phyloP scores from a whole-genome alignment of 1,140 invertebrate species.

The Polypedilum pembai region DNA sequence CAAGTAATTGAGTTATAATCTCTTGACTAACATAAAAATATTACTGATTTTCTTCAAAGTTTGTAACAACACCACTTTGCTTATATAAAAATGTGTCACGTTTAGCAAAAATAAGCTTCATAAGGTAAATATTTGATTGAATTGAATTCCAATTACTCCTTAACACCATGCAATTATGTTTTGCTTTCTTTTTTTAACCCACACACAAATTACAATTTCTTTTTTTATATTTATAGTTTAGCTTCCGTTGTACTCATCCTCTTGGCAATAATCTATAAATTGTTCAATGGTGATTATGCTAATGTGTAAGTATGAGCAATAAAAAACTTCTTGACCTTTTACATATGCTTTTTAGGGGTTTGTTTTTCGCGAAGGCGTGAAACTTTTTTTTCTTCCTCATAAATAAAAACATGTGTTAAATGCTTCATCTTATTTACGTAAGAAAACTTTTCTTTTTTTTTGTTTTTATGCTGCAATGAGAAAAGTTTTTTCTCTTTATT shows the following conservation, averaged over 20 bases:
- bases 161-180: not conserved
- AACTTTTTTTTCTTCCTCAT: no score
- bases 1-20: no score
- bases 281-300: conserved; percentile 9
- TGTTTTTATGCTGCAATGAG: no score
- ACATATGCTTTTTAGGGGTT: no score
- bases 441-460: no score
- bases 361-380: no score
- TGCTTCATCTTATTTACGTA: no score
- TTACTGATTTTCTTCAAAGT: conserved; percentile 30
- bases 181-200: not conserved
- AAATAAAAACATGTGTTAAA: no score
- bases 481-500: no score
- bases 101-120: conserved; percentile 69
- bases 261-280: conserved; percentile 23
- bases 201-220: not conserved
- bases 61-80: conserved; percentile 71
- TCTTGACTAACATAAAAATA: not conserved
- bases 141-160: not conserved
- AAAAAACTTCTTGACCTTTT: no score
- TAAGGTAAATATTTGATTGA: conserved; percentile 46
- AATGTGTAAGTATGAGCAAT: not conserved
- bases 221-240: not conserved
- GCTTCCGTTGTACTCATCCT: conserved; percentile 10
- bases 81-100: conserved; percentile 72